Conservation (phyloP, 2,888 invertebrate genomes). For the Meandrusa payeni region DNA sequence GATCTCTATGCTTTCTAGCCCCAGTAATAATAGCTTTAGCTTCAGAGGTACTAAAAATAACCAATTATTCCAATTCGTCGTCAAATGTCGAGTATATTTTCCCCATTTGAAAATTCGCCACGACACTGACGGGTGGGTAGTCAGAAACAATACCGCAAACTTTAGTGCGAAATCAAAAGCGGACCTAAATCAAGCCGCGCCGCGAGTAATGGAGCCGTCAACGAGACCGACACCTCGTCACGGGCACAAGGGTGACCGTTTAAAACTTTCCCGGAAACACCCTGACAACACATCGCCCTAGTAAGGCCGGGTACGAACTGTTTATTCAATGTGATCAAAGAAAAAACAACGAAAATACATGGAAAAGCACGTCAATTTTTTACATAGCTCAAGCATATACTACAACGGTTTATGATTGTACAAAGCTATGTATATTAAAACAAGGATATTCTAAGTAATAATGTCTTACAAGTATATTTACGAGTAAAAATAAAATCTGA, state of each 20-base stretch:
- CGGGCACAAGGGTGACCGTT: constrained; percentile 51
- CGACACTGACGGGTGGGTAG: neutral
- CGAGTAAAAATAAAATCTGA: no score
- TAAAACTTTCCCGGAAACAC: constrained; percentile 48
- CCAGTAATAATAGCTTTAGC: no score
- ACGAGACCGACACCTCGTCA: constrained; percentile 50
- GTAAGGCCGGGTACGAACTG: constrained; percentile 13
- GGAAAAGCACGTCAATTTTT: no score
- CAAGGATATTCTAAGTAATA: no score
- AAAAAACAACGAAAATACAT: no score
- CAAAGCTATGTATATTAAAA: no score
- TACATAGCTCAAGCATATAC: no score
- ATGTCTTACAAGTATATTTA: no score
- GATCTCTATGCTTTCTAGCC: no score
- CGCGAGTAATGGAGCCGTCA: constrained; percentile 58
- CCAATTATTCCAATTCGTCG: no score
- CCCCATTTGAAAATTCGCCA: constrained; percentile 7
- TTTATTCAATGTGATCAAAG: neutral
- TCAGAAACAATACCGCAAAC: constrained; percentile 24
- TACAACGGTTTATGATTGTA: no score
- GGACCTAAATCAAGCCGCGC: constrained; percentile 39
- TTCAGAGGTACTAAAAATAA: no score
- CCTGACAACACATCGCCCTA: constrained; percentile 23
- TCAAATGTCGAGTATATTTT: neutral
- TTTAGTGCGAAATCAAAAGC: constrained; percentile 31